Evolutionary conservation across 2,888 invertebrate species (phyloP).

Genomic region (Trichogramma evanescens): DNA sequence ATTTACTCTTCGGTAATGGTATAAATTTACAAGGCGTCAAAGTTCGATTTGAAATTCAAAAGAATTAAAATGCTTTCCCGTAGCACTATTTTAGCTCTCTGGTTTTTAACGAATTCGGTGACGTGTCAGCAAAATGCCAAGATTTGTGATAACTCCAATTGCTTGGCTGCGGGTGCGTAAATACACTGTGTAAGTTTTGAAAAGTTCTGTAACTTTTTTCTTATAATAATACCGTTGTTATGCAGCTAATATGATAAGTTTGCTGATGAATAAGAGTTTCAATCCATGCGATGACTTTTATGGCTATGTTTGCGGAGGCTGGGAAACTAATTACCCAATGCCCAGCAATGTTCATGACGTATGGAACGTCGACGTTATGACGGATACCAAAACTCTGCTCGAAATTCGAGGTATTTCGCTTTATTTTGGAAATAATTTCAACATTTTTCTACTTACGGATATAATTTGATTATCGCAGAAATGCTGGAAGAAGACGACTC

Average conservation of each 20-base stretch:
- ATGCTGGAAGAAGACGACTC: slow-evolving; percentile 5
- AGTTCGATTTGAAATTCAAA: not conserved
- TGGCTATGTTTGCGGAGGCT: slow-evolving; percentile 3
- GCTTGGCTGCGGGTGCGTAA: slow-evolving; percentile 1
- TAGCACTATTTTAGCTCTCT: too few species aligned
- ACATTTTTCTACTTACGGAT: not conserved
- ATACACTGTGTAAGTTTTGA: not conserved
- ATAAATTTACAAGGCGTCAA: not conserved
- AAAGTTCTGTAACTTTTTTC: not conserved
- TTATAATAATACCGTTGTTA: not conserved
- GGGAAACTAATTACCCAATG: not conserved
- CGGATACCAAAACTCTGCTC: not conserved
- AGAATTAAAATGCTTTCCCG: not conserved
- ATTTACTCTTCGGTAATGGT: not conserved
- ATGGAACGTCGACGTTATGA: slow-evolving; percentile 3
- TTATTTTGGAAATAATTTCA: not conserved
- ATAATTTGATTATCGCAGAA: not conserved
- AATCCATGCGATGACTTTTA: slow-evolving; percentile 8
- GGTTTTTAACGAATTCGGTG: not conserved
- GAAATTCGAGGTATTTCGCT: not conserved
- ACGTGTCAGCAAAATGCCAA: not conserved
- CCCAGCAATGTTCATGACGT: not conserved
- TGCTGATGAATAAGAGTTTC: not conserved
- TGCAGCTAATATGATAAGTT: not conserved
- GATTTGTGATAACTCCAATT: slow-evolving; percentile 1